Conservation (phyloP, 2,113 vertebrate genomes). For the Pseudorectes ferrugineus region DNA sequence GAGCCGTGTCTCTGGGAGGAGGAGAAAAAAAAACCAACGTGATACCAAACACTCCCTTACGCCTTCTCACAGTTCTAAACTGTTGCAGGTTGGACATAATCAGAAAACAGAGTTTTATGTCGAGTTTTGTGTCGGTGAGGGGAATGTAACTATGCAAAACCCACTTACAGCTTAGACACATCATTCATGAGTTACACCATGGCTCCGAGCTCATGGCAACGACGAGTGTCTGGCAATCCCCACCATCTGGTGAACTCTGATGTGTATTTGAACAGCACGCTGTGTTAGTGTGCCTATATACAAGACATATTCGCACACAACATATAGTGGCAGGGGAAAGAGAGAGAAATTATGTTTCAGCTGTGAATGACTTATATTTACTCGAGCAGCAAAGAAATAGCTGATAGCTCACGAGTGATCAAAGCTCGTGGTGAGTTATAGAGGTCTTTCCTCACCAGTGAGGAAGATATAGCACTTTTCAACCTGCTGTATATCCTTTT, state of each 20-base stretch:
- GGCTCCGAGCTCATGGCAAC: constrained; percentile 54
- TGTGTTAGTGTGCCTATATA: constrained; percentile 58
- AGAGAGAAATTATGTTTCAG: constrained; percentile 48
- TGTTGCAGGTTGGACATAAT: not conserved
- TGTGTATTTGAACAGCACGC: constrained; percentile 60
- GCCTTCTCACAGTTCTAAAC: not conserved
- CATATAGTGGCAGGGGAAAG: constrained; percentile 59
- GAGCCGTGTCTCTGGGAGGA: not conserved
- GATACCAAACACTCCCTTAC: not conserved
- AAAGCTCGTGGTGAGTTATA: constrained; percentile 24
- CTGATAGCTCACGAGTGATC: constrained; percentile 50
- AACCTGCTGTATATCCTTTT: constrained; percentile 64
- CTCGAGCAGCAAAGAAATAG: constrained; percentile 39
- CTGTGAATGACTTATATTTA: constrained; percentile 62
- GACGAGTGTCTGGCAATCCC: constrained; percentile 53
- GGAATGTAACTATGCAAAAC: constrained; percentile 18
- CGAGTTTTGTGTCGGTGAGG: not conserved
- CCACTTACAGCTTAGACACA: constrained; percentile 15
- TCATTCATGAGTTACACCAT: constrained; percentile 54
- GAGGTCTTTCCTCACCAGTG: constrained; percentile 46
- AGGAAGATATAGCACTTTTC: constrained; percentile 39
- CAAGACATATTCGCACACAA: constrained; percentile 7
- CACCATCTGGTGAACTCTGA: constrained; percentile 62
- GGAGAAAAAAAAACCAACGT: not conserved
- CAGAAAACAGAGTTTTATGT: not conserved